These are phyloP conservation scores for Carterocephalus palaemon DNA, from an alignment of 2,888 invertebrate species.

Conservation along the genomic window DNA sequence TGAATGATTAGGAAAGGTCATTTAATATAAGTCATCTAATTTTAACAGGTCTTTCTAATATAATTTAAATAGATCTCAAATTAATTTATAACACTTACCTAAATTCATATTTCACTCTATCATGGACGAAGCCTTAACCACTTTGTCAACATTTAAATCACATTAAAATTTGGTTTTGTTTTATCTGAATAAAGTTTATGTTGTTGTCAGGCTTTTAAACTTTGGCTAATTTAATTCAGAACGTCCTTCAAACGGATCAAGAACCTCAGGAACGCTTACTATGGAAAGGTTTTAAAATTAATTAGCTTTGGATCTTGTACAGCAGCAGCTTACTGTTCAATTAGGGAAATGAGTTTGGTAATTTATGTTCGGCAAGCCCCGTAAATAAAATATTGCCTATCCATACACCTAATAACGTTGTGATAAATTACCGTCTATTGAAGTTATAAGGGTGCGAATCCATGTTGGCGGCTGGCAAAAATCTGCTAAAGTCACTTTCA, in stretches of 20 bases:
- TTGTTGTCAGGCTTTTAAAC: slow-evolving; percentile 23
- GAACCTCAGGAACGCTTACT: slow-evolving; percentile 17
- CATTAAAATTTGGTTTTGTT: slow-evolving; percentile 16
- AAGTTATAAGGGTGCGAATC: background rate
- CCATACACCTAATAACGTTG: slow-evolving; percentile 9
- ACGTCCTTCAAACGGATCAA: slow-evolving; percentile 22
- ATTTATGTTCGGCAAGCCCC: slow-evolving; percentile 17
- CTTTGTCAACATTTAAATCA: slow-evolving; percentile 6
- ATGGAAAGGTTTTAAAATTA: slow-evolving; percentile 24
- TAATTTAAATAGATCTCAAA: too few species aligned
- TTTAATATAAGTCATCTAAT: too few species aligned
- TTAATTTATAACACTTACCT: too few species aligned
- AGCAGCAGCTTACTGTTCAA: slow-evolving; percentile 19
- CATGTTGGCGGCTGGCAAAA: too few species aligned
- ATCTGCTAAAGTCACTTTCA: too few species aligned
- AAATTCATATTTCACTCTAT: too few species aligned
- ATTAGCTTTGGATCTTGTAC: slow-evolving; percentile 20
- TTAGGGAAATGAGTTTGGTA: slow-evolving; percentile 22
- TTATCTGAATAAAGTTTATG: slow-evolving; percentile 12
- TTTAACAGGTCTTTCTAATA: too few species aligned
- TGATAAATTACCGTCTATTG: slow-evolving; percentile 20
- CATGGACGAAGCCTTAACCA: too few species aligned
- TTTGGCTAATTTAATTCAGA: slow-evolving; percentile 18
- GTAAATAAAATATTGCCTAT: slow-evolving; percentile 23
- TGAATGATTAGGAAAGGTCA: too few species aligned